Conservation (phyloP, 1,140 invertebrate species). For the Piezodorus guildinii region DNA sequence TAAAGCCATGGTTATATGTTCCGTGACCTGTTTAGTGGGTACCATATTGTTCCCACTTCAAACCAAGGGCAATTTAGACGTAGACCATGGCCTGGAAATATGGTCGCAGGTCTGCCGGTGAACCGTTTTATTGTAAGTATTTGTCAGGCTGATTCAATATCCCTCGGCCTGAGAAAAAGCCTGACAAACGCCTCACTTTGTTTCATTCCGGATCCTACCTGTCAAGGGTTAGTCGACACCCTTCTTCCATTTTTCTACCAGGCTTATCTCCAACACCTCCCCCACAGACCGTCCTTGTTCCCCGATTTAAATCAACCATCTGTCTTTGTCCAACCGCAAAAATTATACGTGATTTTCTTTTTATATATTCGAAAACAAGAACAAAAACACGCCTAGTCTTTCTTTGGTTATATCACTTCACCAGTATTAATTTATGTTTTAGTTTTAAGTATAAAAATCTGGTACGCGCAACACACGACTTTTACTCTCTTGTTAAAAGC, state of each 20-base stretch:
- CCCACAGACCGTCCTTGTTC: background rate
- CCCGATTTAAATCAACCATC: background rate
- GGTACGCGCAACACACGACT: too few relatives aligned
- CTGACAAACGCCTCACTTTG: slow-evolving; percentile 12
- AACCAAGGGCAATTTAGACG: slow-evolving; percentile 2
- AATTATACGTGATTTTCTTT: too few relatives aligned
- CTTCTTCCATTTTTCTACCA: background rate
- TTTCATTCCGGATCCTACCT: slow-evolving; percentile 9
- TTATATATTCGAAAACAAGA: too few relatives aligned
- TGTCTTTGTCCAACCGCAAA: too few relatives aligned
- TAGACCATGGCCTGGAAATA: background rate
- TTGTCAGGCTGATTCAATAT: slow-evolving; percentile 14
- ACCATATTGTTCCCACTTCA: slow-evolving; percentile 11
- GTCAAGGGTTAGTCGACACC: background rate
- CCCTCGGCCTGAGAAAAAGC: background rate
- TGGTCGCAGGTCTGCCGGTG: background rate
- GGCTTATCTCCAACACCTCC: background rate
- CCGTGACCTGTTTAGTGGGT: slow-evolving; percentile 12
- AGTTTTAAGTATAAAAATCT: too few relatives aligned
- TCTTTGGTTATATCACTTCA: too few relatives aligned
- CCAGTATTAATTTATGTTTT: too few relatives aligned
- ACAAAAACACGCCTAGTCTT: too few relatives aligned
- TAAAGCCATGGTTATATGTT: slow-evolving; percentile 12
- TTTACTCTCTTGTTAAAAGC: too few relatives aligned
- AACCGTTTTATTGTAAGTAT: slow-evolving; percentile 14